Evolutionary conservation across 1,140 invertebrate species (phyloP).

Genomic region (Drosophila takahashii): DNA sequence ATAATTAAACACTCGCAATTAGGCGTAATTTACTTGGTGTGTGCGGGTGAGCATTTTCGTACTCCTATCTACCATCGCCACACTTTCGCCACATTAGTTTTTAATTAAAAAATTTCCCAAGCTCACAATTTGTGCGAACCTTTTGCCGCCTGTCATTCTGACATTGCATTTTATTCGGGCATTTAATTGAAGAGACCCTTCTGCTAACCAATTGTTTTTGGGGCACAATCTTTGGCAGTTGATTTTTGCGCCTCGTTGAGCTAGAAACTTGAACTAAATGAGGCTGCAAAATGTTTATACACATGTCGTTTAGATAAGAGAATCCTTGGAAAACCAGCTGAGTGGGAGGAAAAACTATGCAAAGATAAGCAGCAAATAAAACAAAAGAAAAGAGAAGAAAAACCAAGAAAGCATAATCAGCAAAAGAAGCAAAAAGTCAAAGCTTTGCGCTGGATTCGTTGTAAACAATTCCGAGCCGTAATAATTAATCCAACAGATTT

Average conservation of each 20-base stretch:
- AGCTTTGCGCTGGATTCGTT: slow-evolving; percentile 49
- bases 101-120: slow-evolving; percentile 81
- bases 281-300: slow-evolving; percentile 48
- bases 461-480: slow-evolving; percentile 80
- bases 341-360: slow-evolving; percentile 16
- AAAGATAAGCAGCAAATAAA: slow-evolving; percentile 43
- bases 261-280: slow-evolving; percentile 33
- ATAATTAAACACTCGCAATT: slow-evolving; percentile 85
- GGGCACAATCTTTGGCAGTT: slow-evolving; percentile 36
- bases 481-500: slow-evolving; percentile 82
- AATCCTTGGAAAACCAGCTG: neutral
- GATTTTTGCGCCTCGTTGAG: slow-evolving; percentile 53
- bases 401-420: slow-evolving; percentile 43
- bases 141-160: slow-evolving; percentile 38
- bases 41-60: slow-evolving; percentile 10
- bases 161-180: slow-evolving; percentile 47
- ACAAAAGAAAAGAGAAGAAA: slow-evolving; percentile 7
- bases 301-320: slow-evolving; percentile 55
- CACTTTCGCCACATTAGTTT: slow-evolving; percentile 84
- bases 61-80: slow-evolving; percentile 19
- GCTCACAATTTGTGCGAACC: slow-evolving; percentile 49
- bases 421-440: slow-evolving; percentile 37
- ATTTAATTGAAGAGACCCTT: slow-evolving; percentile 29
- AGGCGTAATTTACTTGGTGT: slow-evolving; percentile 83
- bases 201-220: slow-evolving; percentile 42